Evolutionary conservation across 1,140 invertebrate species (phyloP), one percentile per base, ranked within the genome.

Genomic region (Cecropterus lyciades): DNA sequence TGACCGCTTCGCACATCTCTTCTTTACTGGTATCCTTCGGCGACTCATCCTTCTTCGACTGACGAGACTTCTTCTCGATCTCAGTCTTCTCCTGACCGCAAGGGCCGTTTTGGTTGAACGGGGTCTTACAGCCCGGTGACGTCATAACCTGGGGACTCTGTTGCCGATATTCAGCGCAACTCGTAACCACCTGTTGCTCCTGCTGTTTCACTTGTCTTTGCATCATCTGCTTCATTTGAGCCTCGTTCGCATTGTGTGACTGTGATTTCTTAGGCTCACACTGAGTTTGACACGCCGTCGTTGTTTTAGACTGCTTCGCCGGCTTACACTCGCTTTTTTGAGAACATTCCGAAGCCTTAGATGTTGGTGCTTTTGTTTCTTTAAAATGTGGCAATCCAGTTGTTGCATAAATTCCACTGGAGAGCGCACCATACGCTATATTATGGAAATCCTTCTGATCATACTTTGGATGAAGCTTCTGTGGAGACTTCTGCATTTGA

Each of bases 21-120:
- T 93, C 89, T 43, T 93, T 92, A 13, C 75, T 81, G 0, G 46
- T 84, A 0, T 92, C 89, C 59, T 93, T 92, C 0, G 83, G 82
- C 8, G 82, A 80, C 17, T 92, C 92, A 33, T 92, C 91, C 63
- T 94, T 94, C 27, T 94, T 94, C 0, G 73, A 72, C 7, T 93
- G 79, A 14, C 93, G 78, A 2, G 92, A 93, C 14, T 94, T 94
- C 70, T 95, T 95, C 17, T 94, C 94, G 48, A 94, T 85, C 4
- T 91, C 86, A 3, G 75, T 77, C 56, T 87, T 88, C 30, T 92
- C 84, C 40, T 86, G 80, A 2, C 68, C 75, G 65, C 84, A 89
- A 0, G 87, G 83, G 0, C 82, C 85, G 59, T 89, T 88, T 56
- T 89, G 86, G 30, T 84, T 86, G 71, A 84, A 92, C 0, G 80